Conservation (phyloP, 2,888 invertebrate genomes). For the Villa cingulata region DNA sequence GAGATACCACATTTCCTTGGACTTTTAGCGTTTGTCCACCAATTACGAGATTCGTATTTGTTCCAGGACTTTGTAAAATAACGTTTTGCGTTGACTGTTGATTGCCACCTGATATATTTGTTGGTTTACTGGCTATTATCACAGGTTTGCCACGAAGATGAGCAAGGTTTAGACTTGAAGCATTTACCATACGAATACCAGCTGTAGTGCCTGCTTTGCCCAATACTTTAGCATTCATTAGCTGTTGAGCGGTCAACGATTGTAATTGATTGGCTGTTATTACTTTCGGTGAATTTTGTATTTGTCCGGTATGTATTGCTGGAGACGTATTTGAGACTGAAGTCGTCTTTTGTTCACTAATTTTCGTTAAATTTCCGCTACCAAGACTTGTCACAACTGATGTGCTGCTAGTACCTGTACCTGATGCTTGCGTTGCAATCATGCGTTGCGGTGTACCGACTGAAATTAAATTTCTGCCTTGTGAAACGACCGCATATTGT, state of each 20-base stretch:
- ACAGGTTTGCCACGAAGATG: conserved; percentile 45
- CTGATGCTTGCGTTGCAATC: conserved; percentile 20
- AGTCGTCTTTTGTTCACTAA: background rate
- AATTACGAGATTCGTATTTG: conserved; percentile 25
- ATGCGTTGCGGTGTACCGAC: conserved; percentile 24
- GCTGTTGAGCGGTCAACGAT: conserved; percentile 30
- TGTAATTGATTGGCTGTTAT: conserved; percentile 20
- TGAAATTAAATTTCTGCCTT: conserved; percentile 37
- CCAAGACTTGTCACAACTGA: conserved; percentile 17
- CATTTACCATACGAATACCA: conserved; percentile 39
- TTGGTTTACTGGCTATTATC: conserved; percentile 37
- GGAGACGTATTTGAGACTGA: background rate
- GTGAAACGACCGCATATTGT: conserved; percentile 40
- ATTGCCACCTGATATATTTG: background rate
- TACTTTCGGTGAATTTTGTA: conserved; percentile 15
- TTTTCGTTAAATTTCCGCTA: conserved; percentile 1
- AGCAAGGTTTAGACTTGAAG: conserved; percentile 37
- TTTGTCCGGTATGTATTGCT: conserved; percentile 1
- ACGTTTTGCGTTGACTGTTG: conserved; percentile 33
- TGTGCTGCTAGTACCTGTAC: background rate
- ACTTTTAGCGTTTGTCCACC: conserved; percentile 33
- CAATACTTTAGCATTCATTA: conserved; percentile 39
- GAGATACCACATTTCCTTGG: conserved; percentile 26
- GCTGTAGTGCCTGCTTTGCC: conserved; percentile 21
- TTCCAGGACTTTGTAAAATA: conserved; percentile 29